Conservation (phyloP, 2,797 vertebrate genomes). For the Carcharodon carcharias region DNA sequence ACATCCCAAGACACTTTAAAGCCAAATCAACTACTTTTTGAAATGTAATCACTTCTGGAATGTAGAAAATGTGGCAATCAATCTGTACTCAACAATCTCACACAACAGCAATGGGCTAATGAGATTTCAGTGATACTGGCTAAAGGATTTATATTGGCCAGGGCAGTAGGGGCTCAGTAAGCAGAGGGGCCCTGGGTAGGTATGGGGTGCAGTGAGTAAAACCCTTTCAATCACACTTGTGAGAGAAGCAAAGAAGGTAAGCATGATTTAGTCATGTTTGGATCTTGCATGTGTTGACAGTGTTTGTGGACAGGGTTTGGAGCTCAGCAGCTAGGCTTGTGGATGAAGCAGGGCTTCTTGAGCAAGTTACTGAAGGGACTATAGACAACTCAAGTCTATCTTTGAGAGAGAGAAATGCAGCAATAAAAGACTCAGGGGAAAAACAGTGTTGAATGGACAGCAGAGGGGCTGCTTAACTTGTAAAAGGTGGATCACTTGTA, state of each 20-base stretch:
- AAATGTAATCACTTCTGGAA: not conserved
- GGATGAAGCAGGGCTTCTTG: not conserved
- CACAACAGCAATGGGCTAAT: not conserved
- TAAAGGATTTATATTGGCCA: not conserved
- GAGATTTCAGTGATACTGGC: not conserved
- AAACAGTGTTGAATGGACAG: not conserved
- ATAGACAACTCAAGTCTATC: not conserved
- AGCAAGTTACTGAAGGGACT: not conserved
- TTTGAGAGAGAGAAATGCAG: not conserved
- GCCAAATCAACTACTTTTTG: not conserved
- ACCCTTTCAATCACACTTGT: not conserved
- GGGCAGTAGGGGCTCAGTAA: not conserved
- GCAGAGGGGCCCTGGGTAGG: not conserved
- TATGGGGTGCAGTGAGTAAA: not conserved
- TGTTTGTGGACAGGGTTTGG: not conserved
- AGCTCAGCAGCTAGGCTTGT: not conserved
- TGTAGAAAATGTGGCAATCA: not conserved
- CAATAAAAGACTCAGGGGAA: no score
- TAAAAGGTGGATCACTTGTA: not conserved
- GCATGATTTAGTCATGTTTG: not conserved
- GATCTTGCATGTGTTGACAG: no score
- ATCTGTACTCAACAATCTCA: not conserved
- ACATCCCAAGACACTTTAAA: not conserved
- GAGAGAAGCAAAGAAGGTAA: not conserved
- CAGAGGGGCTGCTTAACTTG: not conserved